Evolutionary conservation across 2,113 vertebrate genomes (phyloP), one percentile per base, ranked within the genome.

Genomic region (Zosterops japonicus): DNA sequence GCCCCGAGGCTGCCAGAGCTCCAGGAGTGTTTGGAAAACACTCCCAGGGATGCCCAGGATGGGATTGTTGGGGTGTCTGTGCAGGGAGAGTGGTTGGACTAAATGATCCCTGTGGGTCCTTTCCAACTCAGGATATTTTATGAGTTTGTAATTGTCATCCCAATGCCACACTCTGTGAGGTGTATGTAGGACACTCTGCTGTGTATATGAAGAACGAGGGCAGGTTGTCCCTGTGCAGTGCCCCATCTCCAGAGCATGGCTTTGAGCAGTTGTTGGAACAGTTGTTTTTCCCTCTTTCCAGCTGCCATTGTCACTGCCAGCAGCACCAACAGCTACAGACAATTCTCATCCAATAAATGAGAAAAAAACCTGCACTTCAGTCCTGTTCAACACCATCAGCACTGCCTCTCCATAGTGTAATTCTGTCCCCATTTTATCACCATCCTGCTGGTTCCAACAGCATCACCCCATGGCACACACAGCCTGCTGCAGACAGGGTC

Each of bases 1-100:
- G 19, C 33, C 22, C 28, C 0, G 2, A 65, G 59, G 35, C 42
- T 65, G 27, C 50, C 76, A 82, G 11, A 60, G 60, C 53, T 60
- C 28, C 61, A 29, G 39, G 19, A 75, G 15, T 0, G 2, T 25
- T 29, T 25, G 69, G 61, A 3, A 33, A 75, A 0, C 1, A 0
- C 27, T 65, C 0, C 23, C 35, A 60, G 12, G 18, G 42, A 29
- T 41, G 42, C 14, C 0, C 27, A 44, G 36, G 33, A 7, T n/a
- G 61, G 16, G 55, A 1, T 16, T 61, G 15, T 5, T 69, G 41
- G 21, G 29, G 85, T 6, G 15, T 35, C 65, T 63, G 39, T 4
- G 52, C 52, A 74, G 52, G 44, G 77, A 3, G 31, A 59, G 9
- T 28, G 0, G 47, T 0, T 47, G 55, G 14, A 11, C 20, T 29